phyloP scores from a whole-genome alignment of 2,113 vertebrate genomes.

The Baryphthengus martii region DNA sequence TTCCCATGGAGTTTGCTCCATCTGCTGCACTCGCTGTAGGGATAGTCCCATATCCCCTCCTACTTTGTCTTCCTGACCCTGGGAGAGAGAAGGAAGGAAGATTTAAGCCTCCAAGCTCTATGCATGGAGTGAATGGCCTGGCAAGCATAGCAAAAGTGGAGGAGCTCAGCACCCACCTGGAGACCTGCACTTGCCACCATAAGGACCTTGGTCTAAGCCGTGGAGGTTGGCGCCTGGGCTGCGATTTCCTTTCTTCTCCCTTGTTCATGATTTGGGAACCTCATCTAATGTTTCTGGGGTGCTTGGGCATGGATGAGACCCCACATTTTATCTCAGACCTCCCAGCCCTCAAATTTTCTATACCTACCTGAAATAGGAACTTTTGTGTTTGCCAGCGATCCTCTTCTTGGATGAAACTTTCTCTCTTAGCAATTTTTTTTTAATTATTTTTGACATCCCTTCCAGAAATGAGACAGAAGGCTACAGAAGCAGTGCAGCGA shows the following conservation, averaged over 20 bases:
- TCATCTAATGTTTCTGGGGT: neutral
- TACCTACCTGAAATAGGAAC: neutral
- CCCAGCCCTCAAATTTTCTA: neutral
- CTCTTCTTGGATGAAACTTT: neutral
- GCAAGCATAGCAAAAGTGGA: rapidly evolving
- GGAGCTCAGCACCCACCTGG: neutral
- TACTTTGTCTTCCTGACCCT: neutral
- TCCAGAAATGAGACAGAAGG: neutral
- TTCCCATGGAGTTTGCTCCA: neutral
- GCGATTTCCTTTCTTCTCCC: neutral
- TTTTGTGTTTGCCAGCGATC: neutral
- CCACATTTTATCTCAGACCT: neutral
- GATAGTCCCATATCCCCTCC: neutral
- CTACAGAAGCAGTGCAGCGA: rapidly evolving
- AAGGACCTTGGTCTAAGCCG: rapidly evolving
- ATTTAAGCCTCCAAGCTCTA: neutral
- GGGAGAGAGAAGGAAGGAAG: neutral
- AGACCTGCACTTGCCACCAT: neutral
- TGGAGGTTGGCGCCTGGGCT: neutral
- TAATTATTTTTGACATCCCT: neutral
- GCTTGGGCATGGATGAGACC: neutral
- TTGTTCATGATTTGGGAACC: neutral
- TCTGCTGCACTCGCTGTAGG: neutral
- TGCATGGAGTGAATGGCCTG: neutral
- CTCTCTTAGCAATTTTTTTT: neutral